Conservation (phyloP, 2,888 invertebrate genomes). For the Drosophila nr. perissopoda region DNA sequence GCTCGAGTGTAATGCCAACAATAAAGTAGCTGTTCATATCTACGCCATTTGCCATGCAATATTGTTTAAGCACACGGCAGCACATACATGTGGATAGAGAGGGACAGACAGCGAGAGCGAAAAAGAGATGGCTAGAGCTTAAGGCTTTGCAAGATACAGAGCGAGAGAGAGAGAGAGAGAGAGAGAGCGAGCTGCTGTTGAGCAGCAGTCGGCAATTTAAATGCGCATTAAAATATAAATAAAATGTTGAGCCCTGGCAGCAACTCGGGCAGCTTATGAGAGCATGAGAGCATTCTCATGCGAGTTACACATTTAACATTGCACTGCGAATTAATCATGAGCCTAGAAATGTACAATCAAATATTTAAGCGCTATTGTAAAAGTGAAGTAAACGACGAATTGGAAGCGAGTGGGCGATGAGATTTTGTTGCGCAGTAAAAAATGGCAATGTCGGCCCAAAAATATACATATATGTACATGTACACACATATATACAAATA, state of each 20-base stretch:
- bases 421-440: constrained; percentile 12
- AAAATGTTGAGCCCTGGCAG: constrained; percentile 54
- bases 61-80: constrained; percentile 57
- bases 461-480: neutral
- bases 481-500: neutral
- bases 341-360: constrained; percentile 59
- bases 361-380: constrained; percentile 49
- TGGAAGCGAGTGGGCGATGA: neutral
- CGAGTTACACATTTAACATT: constrained; percentile 33
- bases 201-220: constrained; percentile 50
- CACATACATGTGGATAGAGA: neutral
- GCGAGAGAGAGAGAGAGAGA: constrained; percentile 1
- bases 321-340: constrained; percentile 62
- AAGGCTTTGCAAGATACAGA: neutral
- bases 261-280: neutral
- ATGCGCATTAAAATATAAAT: constrained; percentile 64
- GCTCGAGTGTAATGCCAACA: constrained; percentile 71
- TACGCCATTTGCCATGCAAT: constrained; percentile 71
- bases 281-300: constrained; percentile 4
- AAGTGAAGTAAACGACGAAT: constrained; percentile 13
- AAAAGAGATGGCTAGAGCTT: neutral
- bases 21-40: constrained; percentile 72
- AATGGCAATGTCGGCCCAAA: neutral
- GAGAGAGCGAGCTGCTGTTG: constrained; percentile 2
- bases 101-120: neutral